Evolutionary conservation across 2,888 invertebrate species (phyloP), one percentile per base, ranked within the genome.

Genomic region (Melieria picta): DNA sequence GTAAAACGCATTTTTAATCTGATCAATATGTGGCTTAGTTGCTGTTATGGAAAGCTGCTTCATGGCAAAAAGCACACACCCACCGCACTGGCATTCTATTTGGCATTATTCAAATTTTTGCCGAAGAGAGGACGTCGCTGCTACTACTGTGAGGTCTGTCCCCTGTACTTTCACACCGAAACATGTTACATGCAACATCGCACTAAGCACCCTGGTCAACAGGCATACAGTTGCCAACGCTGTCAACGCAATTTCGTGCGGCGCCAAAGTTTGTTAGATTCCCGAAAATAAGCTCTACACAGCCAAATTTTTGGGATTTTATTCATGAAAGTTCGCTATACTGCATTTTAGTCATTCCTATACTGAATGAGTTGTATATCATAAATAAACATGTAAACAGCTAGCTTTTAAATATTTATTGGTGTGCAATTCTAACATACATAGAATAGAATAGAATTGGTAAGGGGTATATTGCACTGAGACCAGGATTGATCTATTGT

Each of bases 131-230:
- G n/a, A 7, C 74, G 72, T 11, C 77, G 74, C 55, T 10, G 69
- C 0, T 80, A 73, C 56, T 79, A 75, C 62, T 83, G 83, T 62
- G 81, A 82, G n/a, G 76, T 71, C 52, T 83, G 83, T 42, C 71
- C 77, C 0, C 73, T 79, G 13, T 69, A 30, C 58, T 77, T 74
- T n/a, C 63, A 11, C 11, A 65, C 66, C 16, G 78, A 77, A 43
- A 9, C 68, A 2, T 65, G 62, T 65, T 82, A 79, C 67, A 73
- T 68, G 30, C 74, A 67, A 5, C 83, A 82, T 77, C 76, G 77
- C 6, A 43, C 71, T 30, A 46, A 47, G 13, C 76, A 76, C 42
- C 72, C 75, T 0, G 75, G 75, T 9, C 66, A 62, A n/a, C 4
- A 16, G 46, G 5, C 48, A 42, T 30, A 16, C 5, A 55, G 13